A percentile compares a stretch with the other conserved stretches of the same genome.
Evolutionary conservation across 2,113 vertebrate genomes (phyloP).

Genomic region (Hippolais icterina): DNA sequence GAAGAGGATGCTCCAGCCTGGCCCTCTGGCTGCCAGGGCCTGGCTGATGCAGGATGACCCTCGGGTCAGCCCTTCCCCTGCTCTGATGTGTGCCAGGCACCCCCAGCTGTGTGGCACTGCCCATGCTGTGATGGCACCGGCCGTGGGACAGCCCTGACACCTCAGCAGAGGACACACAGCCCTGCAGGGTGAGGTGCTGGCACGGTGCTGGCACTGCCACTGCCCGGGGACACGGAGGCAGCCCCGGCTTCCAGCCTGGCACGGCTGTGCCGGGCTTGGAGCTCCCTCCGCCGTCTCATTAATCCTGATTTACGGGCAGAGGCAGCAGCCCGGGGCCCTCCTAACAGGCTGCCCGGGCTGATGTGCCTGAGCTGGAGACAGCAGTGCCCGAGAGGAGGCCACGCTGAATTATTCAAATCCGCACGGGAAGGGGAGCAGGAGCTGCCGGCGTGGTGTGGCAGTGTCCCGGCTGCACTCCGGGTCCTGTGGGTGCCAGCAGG

Average conservation of each 20-base stretch:
- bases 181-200: neutral
- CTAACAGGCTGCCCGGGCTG: conserved; percentile 75
- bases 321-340: conserved; percentile 82
- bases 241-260: neutral
- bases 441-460: accelerated
- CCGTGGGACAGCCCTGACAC: neutral
- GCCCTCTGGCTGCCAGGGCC: accelerated
- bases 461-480: neutral
- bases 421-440: conserved; percentile 48
- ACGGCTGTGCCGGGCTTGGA: conserved; percentile 57
- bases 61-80: accelerated
- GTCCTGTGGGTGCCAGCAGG: conserved; percentile 19
- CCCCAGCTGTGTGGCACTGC: accelerated
- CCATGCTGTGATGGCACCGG: neutral
- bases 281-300: conserved; percentile 83
- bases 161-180: neutral
- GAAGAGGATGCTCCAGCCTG: neutral
- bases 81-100: accelerated
- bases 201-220: conserved; percentile 16
- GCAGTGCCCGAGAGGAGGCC: conserved; percentile 82
- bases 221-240: conserved; percentile 57
- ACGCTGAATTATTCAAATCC: conserved; percentile 86
- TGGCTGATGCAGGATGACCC: no score
- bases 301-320: conserved; percentile 89
- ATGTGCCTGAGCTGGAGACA: conserved; percentile 82